These are phyloP conservation scores for Zaprionus inermis DNA, from an alignment of 1,140 invertebrate genomes.

Conservation along the genomic window DNA sequence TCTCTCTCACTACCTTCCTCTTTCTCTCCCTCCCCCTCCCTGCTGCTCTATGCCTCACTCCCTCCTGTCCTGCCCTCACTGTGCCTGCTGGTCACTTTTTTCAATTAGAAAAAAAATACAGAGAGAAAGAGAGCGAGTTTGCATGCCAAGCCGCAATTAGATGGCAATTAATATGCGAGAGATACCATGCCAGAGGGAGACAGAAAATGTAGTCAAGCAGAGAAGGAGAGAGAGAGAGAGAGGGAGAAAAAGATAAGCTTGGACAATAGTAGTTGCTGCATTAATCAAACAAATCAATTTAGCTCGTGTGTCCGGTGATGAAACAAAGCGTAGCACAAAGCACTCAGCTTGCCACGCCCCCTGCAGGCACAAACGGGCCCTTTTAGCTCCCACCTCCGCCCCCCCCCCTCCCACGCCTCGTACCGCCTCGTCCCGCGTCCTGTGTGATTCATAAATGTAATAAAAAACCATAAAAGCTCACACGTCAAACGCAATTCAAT, in stretches of 20 bases:
- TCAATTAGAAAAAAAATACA: conserved; percentile 53
- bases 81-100: conserved; percentile 56
- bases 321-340: conserved; percentile 33
- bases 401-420: neutral
- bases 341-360: conserved; percentile 29
- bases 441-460: conserved; percentile 65
- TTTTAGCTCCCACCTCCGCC: neutral
- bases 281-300: conserved; percentile 81
- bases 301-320: conserved; percentile 47
- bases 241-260: neutral
- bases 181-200: conserved; percentile 6
- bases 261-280: conserved; percentile 44
- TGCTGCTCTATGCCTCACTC: too few relatives aligned
- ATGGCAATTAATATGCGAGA: conserved; percentile 66
- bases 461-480: conserved; percentile 81
- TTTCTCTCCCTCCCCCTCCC: neutral
- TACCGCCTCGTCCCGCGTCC: neutral
- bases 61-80: too few relatives aligned
- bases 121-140: conserved; percentile 12
- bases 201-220: too few relatives aligned
- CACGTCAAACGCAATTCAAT: conserved; percentile 72
- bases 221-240: neutral
- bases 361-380: neutral
- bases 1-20: too few relatives aligned
- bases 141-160: conserved; percentile 68